Evolutionary conservation across 2,888 invertebrate species (phyloP).

Genomic region (Toxonevra muliebris): DNA sequence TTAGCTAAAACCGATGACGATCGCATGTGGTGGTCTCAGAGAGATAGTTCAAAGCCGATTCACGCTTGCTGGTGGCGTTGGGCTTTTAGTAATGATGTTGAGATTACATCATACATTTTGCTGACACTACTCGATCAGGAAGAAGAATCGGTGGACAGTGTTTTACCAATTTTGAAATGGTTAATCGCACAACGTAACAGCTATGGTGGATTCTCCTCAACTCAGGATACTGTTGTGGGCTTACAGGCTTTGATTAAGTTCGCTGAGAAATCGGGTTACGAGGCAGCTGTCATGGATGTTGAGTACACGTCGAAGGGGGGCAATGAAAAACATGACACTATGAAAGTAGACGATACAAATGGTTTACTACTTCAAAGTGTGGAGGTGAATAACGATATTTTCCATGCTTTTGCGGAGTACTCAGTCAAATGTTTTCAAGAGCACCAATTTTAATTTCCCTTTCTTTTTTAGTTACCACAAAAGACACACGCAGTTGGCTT

Average conservation of each 20-base stretch:
- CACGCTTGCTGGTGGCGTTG: conserved; percentile 62
- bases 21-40: conserved; percentile 81
- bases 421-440: not conserved
- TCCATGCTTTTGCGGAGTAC: too few species aligned
- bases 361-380: conserved; percentile 83
- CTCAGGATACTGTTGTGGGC: conserved; percentile 81
- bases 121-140: conserved; percentile 54
- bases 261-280: conserved; percentile 65
- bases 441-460: not conserved
- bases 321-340: conserved; percentile 56
- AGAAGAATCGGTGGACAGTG: conserved; percentile 48
- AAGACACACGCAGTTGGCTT: conserved; percentile 73
- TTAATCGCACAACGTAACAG: conserved; percentile 75
- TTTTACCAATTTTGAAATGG: conserved; percentile 73
- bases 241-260: conserved; percentile 72
- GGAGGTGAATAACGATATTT: conserved; percentile 66
- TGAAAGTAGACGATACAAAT: conserved; percentile 79
- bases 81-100: conserved; percentile 55
- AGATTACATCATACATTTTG: conserved; percentile 54
- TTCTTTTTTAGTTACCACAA: conserved; percentile 48
- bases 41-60: conserved; percentile 42
- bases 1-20: conserved; percentile 70
- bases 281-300: conserved; percentile 69
- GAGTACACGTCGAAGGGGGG: conserved; percentile 66
- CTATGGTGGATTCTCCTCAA: conserved; percentile 78